phyloP scores from a whole-genome alignment of 2,797 vertebrate species.

The Tinamus major region DNA sequence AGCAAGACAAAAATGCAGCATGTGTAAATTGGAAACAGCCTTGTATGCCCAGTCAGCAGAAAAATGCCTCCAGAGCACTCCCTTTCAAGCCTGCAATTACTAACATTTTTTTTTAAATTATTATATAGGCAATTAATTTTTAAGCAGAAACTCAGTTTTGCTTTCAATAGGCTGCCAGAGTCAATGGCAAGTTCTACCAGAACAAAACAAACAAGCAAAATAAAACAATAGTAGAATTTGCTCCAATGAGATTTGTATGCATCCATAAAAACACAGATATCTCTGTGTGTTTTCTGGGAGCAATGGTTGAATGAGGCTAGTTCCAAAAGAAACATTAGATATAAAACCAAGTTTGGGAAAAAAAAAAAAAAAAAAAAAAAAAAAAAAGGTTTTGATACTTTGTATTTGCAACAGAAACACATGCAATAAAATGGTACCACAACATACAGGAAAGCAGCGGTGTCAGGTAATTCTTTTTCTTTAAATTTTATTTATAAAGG shows the following conservation, averaged over 20 bases:
- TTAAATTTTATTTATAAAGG: background rate
- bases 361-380: too few species aligned
- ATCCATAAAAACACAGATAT: background rate
- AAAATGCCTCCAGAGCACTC: slow-evolving; percentile 10
- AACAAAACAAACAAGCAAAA: background rate
- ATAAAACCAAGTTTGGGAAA: background rate
- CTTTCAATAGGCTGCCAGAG: background rate
- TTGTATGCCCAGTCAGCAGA: slow-evolving; percentile 9
- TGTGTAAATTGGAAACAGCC: slow-evolving; percentile 35
- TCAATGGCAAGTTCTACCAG: background rate
- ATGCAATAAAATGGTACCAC: background rate
- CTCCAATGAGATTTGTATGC: background rate
- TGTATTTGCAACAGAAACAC: background rate
- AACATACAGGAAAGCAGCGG: background rate
- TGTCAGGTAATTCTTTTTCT: background rate
- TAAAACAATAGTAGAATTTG: background rate
- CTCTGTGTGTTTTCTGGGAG: background rate
- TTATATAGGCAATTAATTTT: background rate
- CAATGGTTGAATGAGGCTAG: background rate
- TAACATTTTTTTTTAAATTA: background rate
- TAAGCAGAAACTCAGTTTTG: background rate
- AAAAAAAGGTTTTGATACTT: background rate
- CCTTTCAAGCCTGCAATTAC: background rate
- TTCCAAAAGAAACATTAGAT: background rate
- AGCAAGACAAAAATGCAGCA: slow-evolving; percentile 46